phyloP scores from a whole-genome alignment of 1,140 invertebrate genomes.

The Neodiprion virginianus region DNA sequence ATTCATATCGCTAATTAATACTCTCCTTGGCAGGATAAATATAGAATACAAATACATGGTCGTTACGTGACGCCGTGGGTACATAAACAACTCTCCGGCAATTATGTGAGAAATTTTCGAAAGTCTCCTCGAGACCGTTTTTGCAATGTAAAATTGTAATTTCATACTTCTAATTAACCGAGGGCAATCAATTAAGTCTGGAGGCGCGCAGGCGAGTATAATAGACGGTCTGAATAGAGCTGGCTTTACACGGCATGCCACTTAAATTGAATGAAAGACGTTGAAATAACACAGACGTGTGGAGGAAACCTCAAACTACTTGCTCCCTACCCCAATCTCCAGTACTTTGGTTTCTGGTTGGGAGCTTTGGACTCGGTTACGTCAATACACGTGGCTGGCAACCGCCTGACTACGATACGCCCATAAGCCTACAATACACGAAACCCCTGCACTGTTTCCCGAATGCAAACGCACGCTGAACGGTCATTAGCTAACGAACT shows the following conservation, averaged over 20 bases:
- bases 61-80: too few species aligned
- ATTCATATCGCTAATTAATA: background rate
- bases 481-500: conserved; percentile 7
- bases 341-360: too few species aligned
- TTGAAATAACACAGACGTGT: background rate
- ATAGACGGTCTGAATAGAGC: background rate
- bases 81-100: too few species aligned
- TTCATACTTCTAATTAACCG: conserved; percentile 39
- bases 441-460: background rate
- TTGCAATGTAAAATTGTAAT: background rate
- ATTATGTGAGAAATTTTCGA: background rate
- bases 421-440: too few species aligned
- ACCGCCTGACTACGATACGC: background rate
- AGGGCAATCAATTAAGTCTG: conserved; percentile 32
- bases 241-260: conserved; percentile 10
- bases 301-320: background rate
- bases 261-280: background rate
- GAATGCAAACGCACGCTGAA: background rate
- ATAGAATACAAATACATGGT: too few species aligned
- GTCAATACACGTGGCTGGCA: background rate
- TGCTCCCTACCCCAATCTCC: too few species aligned
- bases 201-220: background rate
- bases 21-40: background rate
- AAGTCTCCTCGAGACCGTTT: background rate
- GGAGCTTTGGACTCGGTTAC: background rate